Conservation (phyloP, 1,140 invertebrate species). For the Drosophila tani region DNA sequence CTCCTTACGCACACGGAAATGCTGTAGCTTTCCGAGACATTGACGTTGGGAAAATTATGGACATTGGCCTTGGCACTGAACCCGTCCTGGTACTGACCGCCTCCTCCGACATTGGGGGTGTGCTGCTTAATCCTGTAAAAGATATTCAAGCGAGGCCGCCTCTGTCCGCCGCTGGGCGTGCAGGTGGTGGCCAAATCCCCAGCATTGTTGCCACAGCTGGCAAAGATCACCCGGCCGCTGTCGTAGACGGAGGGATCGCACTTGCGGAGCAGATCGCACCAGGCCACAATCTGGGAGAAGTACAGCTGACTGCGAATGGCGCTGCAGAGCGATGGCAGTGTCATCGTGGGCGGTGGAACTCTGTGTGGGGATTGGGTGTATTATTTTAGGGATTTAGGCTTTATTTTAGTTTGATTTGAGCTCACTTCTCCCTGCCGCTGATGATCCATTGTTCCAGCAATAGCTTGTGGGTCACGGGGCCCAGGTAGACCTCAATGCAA, state of each 20-base stretch:
- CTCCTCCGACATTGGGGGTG: slow-evolving; percentile 15
- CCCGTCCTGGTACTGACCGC: slow-evolving; percentile 80
- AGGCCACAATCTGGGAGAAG: slow-evolving; percentile 97
- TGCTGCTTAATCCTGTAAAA: slow-evolving; percentile 87
- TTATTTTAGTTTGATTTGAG: not conserved
- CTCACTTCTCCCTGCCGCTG: slow-evolving; percentile 79
- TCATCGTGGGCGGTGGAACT: slow-evolving; percentile 86
- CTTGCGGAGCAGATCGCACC: slow-evolving; percentile 86
- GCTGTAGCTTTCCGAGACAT: slow-evolving; percentile 89
- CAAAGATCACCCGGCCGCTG: slow-evolving; percentile 77
- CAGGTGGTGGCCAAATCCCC: slow-evolving; percentile 62
- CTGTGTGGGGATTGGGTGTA: slow-evolving; percentile 61
- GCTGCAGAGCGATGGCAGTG: slow-evolving; percentile 92
- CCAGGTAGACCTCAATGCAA: slow-evolving; percentile 84
- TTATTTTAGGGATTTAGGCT: not conserved
- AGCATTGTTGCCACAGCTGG: slow-evolving; percentile 49
- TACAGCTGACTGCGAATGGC: slow-evolving; percentile 98
- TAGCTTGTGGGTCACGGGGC: slow-evolving; percentile 80
- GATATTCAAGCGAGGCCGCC: slow-evolving; percentile 86
- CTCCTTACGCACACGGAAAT: slow-evolving; percentile 91
- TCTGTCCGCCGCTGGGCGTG: slow-evolving; percentile 42
- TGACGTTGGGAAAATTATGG: slow-evolving; percentile 94
- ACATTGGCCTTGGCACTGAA: slow-evolving; percentile 90
- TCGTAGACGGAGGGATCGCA: slow-evolving; percentile 79
- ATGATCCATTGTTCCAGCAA: slow-evolving; percentile 84